These are phyloP conservation scores for Allolobophora icterica DNA, from an alignment of 2,888 invertebrate genomes.

Conservation along the genomic window DNA sequence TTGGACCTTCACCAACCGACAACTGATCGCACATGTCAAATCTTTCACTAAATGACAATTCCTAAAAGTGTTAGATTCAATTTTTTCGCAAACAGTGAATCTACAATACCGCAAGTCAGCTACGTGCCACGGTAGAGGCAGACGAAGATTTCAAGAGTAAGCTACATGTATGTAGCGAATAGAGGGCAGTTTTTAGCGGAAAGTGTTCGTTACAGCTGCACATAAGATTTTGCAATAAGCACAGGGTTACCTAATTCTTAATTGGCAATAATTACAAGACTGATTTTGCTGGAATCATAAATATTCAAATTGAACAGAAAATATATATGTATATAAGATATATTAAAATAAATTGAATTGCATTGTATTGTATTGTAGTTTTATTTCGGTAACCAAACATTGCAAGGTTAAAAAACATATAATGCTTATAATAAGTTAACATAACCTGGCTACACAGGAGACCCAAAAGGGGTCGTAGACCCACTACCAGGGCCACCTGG, in stretches of 20 bases:
- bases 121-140: neutral
- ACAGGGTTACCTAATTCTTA: neutral
- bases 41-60: neutral
- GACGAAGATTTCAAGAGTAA: neutral
- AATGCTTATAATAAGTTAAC: too few species aligned
- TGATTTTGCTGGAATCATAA: neutral
- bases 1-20: too few species aligned
- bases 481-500: too few species aligned
- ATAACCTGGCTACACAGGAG: too few species aligned
- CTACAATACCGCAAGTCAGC: neutral
- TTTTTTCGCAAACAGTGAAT: neutral
- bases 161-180: too few species aligned
- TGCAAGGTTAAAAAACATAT: too few species aligned
- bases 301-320: neutral
- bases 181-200: too few species aligned
- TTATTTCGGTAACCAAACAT: too few species aligned
- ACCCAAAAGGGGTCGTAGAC: too few species aligned
- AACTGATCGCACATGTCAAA: neutral
- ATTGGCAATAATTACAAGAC: neutral
- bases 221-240: neutral
- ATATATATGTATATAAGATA: neutral
- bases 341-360: constrained; percentile 1
- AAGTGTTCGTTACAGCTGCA: neutral
- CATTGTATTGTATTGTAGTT: too few species aligned
- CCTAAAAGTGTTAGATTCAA: neutral